Conservation (phyloP, 2,888 invertebrate genomes). For the Acronicta psi region DNA sequence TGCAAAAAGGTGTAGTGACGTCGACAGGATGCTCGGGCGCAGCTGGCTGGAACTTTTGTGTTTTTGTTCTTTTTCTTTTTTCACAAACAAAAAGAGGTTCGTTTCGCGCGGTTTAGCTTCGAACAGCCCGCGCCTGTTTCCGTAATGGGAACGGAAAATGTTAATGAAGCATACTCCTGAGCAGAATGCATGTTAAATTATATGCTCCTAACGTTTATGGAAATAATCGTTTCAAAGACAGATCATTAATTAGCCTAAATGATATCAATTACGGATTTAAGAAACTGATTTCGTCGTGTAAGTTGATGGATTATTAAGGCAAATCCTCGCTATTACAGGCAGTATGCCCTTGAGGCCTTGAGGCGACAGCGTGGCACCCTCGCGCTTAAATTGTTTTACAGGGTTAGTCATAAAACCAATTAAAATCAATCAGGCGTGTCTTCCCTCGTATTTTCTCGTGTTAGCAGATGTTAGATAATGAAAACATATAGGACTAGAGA, state of each 20-base stretch:
- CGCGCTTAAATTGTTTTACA: conserved; percentile 66
- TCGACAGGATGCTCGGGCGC: conserved; percentile 87
- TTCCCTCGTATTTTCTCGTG: conserved; percentile 62
- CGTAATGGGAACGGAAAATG: conserved; percentile 85
- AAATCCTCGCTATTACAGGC: conserved; percentile 52
- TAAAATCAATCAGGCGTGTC: conserved; percentile 73
- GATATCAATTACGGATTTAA: conserved; percentile 40
- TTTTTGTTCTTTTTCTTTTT: conserved; percentile 77
- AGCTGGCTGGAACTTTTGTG: conserved; percentile 86
- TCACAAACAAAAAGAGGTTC: conserved; percentile 79
- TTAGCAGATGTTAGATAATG: conserved; percentile 68
- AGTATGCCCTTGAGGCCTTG: conserved; percentile 50
- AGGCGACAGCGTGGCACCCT: conserved; percentile 55
- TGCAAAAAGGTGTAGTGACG: conserved; percentile 82
- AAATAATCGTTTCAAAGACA: conserved; percentile 68
- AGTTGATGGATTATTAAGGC: conserved; percentile 52
- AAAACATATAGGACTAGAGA: conserved; percentile 69
- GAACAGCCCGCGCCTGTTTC: conserved; percentile 76
- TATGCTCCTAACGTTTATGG: conserved; percentile 67
- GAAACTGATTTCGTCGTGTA: conserved; percentile 14
- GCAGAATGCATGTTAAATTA: conserved; percentile 75
- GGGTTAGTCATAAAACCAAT: conserved; percentile 74
- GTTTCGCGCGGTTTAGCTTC: conserved; percentile 84
- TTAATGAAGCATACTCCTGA: conserved; percentile 79
- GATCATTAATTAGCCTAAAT: conserved; percentile 70